phyloP scores from a whole-genome alignment of 2,797 vertebrate species.

The Micropoecilia bifurca region DNA sequence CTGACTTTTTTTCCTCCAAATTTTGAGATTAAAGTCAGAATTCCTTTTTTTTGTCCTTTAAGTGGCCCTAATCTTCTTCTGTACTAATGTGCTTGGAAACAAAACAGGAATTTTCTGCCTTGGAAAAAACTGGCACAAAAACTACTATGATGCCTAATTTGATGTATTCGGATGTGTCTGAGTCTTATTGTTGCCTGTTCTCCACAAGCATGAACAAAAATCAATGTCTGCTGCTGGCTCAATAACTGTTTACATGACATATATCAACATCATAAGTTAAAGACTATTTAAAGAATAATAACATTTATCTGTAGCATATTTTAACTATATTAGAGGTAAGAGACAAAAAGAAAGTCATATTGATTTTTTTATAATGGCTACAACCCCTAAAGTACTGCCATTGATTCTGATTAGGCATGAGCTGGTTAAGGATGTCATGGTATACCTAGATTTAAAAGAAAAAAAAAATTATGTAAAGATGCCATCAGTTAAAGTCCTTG shows the following conservation, averaged over 20 bases:
- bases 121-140: conserved; percentile 4
- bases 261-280: neutral
- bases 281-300: neutral
- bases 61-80: no score
- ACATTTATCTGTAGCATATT: neutral
- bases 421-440: neutral
- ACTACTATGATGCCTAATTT: neutral
- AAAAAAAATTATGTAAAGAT: neutral
- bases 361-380: neutral
- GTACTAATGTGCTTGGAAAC: neutral
- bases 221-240: conserved; percentile 1
- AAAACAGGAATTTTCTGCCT: neutral
- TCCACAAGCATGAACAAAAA: neutral
- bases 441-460: neutral
- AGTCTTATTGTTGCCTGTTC: neutral
- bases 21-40: no score
- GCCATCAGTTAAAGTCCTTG: neutral
- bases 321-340: neutral
- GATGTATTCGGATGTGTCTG: neutral
- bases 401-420: neutral
- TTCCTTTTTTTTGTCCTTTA: no score
- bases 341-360: neutral
- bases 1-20: no score
- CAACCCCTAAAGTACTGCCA: neutral
- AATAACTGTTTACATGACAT: conserved; percentile 3